phyloP scores from a whole-genome alignment of 2,888 invertebrate genomes.

The Zygogramma bicolorata region DNA sequence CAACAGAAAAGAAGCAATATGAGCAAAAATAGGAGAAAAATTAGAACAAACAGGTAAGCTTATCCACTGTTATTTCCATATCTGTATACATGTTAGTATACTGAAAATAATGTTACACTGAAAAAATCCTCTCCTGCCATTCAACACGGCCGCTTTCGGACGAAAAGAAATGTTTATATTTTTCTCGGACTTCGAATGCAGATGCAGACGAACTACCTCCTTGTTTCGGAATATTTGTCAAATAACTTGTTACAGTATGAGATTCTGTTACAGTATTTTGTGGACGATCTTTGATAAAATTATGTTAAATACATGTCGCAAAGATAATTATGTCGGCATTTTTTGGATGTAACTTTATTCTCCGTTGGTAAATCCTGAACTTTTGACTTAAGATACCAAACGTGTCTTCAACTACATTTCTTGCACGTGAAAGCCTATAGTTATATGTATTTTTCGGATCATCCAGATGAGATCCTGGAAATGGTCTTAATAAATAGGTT shows the following conservation, averaged over 20 bases:
- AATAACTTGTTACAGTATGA: constrained; percentile 14
- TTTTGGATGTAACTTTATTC: constrained; percentile 26
- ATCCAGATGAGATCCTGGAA: constrained; percentile 18
- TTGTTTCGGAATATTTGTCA: constrained; percentile 14
- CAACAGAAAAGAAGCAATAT: constrained; percentile 13
- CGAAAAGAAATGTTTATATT: constrained; percentile 14
- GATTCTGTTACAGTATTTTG: constrained; percentile 16
- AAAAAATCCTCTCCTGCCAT: too few relatives aligned
- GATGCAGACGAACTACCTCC: constrained; percentile 16
- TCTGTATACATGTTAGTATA: constrained; percentile 2
- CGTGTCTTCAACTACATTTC: constrained; percentile 17
- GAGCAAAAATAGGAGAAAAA: constrained; percentile 14
- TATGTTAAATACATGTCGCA: constrained; percentile 22
- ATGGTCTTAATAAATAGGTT: constrained; percentile 40
- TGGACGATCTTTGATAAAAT: constrained; percentile 26
- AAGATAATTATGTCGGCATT: constrained; percentile 24
- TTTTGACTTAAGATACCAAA: constrained; percentile 31
- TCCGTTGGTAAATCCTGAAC: constrained; percentile 27
- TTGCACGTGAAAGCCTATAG: constrained; percentile 27
- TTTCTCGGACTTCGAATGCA: constrained; percentile 7
- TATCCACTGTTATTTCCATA: constrained; percentile 12
- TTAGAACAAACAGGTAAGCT: constrained; percentile 6
- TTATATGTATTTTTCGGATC: constrained; percentile 23
- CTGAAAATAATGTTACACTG: not conserved
- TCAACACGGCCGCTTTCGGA: constrained; percentile 3